Evolutionary conservation across 2,797 vertebrate species (phyloP).

Genomic region (Cynopterus sphinx): DNA sequence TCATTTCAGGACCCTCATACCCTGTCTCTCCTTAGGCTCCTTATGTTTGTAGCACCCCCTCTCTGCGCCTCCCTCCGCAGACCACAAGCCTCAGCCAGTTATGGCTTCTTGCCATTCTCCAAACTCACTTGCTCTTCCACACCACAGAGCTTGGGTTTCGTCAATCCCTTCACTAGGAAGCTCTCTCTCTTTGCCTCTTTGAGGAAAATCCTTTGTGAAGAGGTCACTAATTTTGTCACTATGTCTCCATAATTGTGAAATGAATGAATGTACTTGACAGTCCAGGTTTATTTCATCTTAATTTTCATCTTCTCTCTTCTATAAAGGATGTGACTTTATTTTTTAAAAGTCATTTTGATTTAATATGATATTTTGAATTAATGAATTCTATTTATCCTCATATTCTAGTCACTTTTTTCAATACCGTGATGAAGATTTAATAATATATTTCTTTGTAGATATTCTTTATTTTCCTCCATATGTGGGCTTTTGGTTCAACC

Average conservation of each 20-base stretch:
- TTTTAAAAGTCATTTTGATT: background rate
- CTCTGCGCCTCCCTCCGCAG: background rate
- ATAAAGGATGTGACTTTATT: background rate
- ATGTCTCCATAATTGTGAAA: background rate
- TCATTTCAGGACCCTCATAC: background rate
- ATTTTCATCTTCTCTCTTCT: background rate
- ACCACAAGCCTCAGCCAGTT: background rate
- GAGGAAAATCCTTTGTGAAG: background rate
- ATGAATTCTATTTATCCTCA: background rate
- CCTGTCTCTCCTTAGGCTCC: too few species aligned
- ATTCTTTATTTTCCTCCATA: background rate
- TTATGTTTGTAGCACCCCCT: background rate
- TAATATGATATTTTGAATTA: background rate
- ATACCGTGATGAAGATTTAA: background rate
- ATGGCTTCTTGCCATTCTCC: background rate
- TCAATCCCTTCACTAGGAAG: background rate
- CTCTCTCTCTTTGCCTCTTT: background rate
- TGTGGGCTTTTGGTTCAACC: background rate
- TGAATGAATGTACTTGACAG: background rate
- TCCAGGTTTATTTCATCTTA: background rate
- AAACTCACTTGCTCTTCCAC: background rate
- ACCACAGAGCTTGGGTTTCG: background rate
- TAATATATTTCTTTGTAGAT: background rate
- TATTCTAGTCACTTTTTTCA: background rate
- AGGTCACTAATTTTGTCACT: background rate